phyloP scores from a whole-genome alignment of 2,113 vertebrate genomes.

The Alligator sinensis region DNA sequence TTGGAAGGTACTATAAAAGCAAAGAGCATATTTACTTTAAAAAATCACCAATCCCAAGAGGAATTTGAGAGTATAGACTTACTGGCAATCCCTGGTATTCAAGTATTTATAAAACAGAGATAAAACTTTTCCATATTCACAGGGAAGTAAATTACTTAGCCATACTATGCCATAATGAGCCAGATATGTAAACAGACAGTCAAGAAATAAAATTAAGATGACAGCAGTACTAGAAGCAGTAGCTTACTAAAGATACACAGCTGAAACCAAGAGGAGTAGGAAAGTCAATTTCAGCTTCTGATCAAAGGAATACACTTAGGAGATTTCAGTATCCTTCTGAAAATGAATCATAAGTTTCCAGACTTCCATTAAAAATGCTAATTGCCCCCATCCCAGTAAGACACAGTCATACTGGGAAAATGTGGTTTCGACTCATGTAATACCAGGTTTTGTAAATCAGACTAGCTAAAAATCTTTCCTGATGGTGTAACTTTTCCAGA shows the following conservation, averaged over 20 bases:
- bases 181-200: slow-evolving; percentile 43
- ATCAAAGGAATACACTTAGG: neutral
- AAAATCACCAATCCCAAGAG: neutral
- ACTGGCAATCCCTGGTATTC: slow-evolving; percentile 9
- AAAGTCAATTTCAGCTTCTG: neutral
- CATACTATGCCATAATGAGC: slow-evolving; percentile 59
- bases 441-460: neutral
- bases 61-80: neutral
- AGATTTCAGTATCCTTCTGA: neutral
- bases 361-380: neutral
- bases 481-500: neutral
- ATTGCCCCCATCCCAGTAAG: neutral
- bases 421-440: neutral
- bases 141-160: slow-evolving; percentile 68
- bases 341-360: neutral
- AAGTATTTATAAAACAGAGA: slow-evolving; percentile 50
- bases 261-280: slow-evolving; percentile 28
- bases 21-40: slow-evolving; percentile 39
- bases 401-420: neutral
- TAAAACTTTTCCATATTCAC: slow-evolving; percentile 47
- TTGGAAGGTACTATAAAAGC: slow-evolving; percentile 14
- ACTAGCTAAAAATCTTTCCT: neutral
- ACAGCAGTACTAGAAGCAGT: slow-evolving; percentile 38
- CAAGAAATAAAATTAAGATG: slow-evolving; percentile 21
- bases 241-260: slow-evolving; percentile 21